These are phyloP conservation scores for Campylomormyrus numenius DNA, from an alignment of 2,113 vertebrate genomes.

Conservation along the genomic window DNA sequence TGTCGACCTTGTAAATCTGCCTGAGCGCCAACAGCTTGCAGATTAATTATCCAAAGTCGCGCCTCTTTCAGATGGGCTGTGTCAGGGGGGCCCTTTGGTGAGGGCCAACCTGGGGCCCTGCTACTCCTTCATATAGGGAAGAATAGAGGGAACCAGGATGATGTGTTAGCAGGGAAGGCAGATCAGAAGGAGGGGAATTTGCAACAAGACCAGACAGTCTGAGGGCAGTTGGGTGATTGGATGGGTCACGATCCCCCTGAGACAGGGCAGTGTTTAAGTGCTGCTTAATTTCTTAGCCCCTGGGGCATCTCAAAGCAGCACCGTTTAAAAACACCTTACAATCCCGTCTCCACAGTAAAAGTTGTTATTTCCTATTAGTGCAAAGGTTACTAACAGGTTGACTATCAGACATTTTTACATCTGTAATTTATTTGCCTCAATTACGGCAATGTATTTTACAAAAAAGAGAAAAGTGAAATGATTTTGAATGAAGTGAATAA, in stretches of 20 bases:
- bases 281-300: not conserved
- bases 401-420: not conserved
- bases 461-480: not conserved
- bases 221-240: not conserved
- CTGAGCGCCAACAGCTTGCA: not conserved
- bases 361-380: not conserved
- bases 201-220: not conserved
- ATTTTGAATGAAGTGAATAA: not conserved
- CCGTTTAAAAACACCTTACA: not conserved
- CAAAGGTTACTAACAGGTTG: not conserved
- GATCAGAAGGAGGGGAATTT: not conserved
- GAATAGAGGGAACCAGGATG: not conserved
- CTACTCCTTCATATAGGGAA: not conserved
- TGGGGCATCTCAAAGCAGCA: not conserved
- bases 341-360: not conserved
- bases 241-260: not conserved
- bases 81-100: not conserved
- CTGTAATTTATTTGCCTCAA: not conserved
- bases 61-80: not conserved
- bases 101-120: not conserved
- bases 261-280: not conserved
- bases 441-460: not conserved
- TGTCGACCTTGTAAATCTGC: constrained; percentile 9
- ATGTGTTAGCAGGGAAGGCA: not conserved
- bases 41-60: not conserved